These are phyloP conservation scores for Chinchilla lanigera DNA, from an alignment of 2,113 vertebrate species.

Conservation along the genomic window DNA sequence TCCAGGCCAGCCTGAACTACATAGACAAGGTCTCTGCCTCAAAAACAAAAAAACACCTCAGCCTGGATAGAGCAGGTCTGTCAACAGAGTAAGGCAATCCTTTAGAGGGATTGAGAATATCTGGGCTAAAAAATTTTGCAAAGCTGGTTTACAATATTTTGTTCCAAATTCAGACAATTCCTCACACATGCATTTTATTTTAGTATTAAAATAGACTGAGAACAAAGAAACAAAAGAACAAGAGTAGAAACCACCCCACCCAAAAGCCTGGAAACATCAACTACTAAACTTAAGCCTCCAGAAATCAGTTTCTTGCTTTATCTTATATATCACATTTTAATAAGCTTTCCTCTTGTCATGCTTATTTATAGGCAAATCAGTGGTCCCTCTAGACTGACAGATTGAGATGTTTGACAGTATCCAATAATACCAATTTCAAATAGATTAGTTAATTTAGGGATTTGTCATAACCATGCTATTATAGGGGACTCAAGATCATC, in stretches of 20 bases:
- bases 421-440: conserved; percentile 11
- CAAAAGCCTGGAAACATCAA: conserved; percentile 23
- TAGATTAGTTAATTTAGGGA: neutral
- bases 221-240: conserved; percentile 43
- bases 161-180: conserved; percentile 71
- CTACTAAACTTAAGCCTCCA: neutral
- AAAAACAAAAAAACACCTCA: conserved; percentile 3
- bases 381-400: conserved; percentile 16
- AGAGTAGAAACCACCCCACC: conserved; percentile 34
- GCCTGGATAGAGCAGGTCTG: conserved; percentile 48
- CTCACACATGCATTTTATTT: conserved; percentile 71
- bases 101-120: neutral
- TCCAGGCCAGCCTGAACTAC: neutral
- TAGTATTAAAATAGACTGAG: conserved; percentile 49
- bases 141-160: conserved; percentile 82
- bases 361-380: conserved; percentile 19
- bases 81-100: conserved; percentile 62
- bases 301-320: neutral
- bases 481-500: neutral
- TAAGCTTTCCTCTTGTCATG: neutral
- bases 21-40: neutral
- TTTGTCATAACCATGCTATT: conserved; percentile 38
- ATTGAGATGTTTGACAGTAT: neutral
- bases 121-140: conserved; percentile 78
- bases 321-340: neutral